A percentile compares a stretch with the other conserved stretches of the same genome.
phyloP scores from a whole-genome alignment of 2,797 vertebrate species.

The Sardinella longiceps region DNA sequence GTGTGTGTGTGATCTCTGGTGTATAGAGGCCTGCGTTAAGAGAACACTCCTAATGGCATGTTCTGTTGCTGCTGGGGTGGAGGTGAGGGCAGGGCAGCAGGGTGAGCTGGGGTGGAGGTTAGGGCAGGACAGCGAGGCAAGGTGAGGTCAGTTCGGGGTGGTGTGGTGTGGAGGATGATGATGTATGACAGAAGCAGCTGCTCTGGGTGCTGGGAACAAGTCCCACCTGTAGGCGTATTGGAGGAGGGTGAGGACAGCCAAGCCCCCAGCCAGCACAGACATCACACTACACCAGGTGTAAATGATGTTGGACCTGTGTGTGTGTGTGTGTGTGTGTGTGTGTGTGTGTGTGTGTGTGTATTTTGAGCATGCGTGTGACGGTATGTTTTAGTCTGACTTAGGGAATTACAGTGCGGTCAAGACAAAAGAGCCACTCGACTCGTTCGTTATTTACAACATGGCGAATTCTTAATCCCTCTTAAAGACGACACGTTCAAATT shows the following conservation, averaged over 20 bases:
- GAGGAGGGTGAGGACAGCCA: neutral
- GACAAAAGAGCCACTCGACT: neutral
- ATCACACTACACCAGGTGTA: neutral
- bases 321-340: neutral
- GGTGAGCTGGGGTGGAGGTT: neutral
- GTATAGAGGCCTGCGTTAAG: neutral
- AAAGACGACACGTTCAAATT: neutral
- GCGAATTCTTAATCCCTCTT: slow-evolving; percentile 1
- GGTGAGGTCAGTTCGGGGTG: slow-evolving; percentile 28
- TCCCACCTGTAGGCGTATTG: slow-evolving; percentile 28
- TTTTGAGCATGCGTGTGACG: neutral
- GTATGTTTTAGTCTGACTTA: neutral
- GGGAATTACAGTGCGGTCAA: neutral
- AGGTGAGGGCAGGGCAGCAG: too few species aligned
- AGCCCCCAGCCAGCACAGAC: neutral
- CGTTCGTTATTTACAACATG: neutral
- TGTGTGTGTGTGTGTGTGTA: neutral
- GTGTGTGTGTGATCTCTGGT: neutral
- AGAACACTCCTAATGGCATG: neutral
- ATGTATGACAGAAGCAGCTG: slow-evolving; percentile 46
- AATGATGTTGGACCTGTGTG: neutral
- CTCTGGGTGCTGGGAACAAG: neutral
- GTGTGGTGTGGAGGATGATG: slow-evolving; percentile 28
- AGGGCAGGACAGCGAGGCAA: too few species aligned
- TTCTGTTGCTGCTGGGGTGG: neutral